Evolutionary conservation across 2,797 vertebrate species (phyloP).

Genomic region (Eulemur albifrons): DNA sequence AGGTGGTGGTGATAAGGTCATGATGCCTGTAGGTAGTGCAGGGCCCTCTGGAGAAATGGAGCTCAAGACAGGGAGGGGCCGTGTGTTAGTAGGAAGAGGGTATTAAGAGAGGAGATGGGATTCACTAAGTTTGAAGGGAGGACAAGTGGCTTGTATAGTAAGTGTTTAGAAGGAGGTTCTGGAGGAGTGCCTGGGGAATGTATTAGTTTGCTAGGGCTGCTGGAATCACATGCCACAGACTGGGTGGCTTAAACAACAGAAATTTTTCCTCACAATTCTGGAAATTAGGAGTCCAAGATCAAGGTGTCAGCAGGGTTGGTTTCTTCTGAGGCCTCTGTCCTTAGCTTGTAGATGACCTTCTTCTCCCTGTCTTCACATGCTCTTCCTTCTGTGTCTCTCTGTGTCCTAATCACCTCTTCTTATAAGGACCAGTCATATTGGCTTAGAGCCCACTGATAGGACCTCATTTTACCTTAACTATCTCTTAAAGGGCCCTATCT

Average conservation of each 20-base stretch:
- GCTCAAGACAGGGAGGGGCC: neutral
- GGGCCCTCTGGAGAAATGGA: neutral
- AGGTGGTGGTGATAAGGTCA: neutral
- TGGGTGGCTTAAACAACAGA: neutral
- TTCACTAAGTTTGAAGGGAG: neutral
- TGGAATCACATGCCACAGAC: neutral
- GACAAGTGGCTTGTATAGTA: neutral
- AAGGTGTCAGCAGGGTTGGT: neutral
- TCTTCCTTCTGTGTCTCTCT: neutral
- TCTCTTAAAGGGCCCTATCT: neutral
- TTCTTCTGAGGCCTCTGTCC: neutral
- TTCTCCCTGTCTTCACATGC: neutral
- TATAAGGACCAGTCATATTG: neutral
- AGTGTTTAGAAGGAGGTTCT: conserved; percentile 7
- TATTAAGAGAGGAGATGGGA: neutral
- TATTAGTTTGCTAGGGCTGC: neutral
- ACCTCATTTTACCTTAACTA: neutral
- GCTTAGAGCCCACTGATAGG: neutral
- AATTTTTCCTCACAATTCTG: neutral
- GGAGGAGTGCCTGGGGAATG: neutral
- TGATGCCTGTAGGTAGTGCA: neutral
- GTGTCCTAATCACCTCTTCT: neutral
- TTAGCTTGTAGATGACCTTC: neutral
- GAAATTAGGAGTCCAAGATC: neutral
- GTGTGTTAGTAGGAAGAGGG: neutral